Conservation (phyloP, 2,797 vertebrate species). For the Eleutherodactylus coqui region DNA sequence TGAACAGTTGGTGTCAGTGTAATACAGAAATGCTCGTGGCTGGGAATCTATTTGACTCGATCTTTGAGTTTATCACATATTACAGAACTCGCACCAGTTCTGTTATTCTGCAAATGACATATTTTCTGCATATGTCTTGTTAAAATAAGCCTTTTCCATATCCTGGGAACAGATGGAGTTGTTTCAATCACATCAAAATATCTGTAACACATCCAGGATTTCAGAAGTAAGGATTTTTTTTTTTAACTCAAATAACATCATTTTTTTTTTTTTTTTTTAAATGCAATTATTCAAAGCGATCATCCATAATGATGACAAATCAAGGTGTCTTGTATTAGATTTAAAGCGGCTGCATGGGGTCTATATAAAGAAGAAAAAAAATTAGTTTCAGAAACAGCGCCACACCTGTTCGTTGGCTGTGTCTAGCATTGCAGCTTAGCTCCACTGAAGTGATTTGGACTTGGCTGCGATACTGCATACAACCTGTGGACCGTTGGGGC, state of each 20-base stretch:
- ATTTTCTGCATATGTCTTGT: slow-evolving; percentile 15
- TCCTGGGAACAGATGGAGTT: slow-evolving; percentile 26
- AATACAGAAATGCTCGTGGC: not conserved
- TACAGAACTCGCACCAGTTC: not conserved
- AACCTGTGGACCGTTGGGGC: no score
- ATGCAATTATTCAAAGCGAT: slow-evolving; percentile 1
- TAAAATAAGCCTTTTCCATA: not conserved
- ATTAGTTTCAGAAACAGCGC: no score
- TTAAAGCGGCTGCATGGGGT: no score
- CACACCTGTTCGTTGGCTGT: no score
- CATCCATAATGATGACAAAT: not conserved
- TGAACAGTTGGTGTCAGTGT: slow-evolving; percentile 38
- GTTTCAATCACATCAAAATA: slow-evolving; percentile 8
- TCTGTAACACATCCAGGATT: slow-evolving; percentile 3
- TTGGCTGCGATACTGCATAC: no score
- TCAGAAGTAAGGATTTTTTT: not conserved
- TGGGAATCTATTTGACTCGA: not conserved
- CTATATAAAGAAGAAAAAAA: no score
- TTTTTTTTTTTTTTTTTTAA: slow-evolving; percentile 16
- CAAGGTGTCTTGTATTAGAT: not conserved
- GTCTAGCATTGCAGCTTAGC: no score
- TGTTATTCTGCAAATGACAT: slow-evolving; percentile 19
- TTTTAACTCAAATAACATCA: no score
- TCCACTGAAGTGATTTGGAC: no score
- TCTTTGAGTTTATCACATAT: not conserved